Evolutionary conservation across 2,113 vertebrate genomes (phyloP).

Genomic region (Alouatta palliata): DNA sequence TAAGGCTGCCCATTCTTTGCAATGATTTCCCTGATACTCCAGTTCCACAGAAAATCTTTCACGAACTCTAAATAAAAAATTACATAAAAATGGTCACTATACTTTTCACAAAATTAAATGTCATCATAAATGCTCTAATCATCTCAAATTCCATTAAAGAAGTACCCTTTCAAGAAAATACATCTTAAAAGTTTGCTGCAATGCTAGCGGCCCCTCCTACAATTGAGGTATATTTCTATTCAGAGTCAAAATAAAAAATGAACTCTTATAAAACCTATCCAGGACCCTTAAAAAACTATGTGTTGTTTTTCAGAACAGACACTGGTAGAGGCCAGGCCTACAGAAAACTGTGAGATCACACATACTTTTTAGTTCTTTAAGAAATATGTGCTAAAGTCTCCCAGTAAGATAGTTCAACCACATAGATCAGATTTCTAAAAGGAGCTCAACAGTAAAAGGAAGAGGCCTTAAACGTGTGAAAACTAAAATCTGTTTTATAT

Average conservation of each 20-base stretch:
- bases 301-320: background rate
- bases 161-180: background rate
- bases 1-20: background rate
- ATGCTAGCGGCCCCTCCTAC: background rate
- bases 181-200: background rate
- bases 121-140: background rate
- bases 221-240: background rate
- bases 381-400: background rate
- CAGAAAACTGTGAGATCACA: background rate
- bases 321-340: background rate
- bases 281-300: background rate
- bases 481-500: background rate
- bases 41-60: constrained; percentile 27
- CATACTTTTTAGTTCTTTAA: background rate
- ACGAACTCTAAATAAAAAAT: background rate
- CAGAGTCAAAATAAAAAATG: constrained; percentile 1
- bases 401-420: background rate
- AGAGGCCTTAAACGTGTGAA: background rate
- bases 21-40: background rate
- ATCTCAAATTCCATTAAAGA: background rate
- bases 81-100: background rate
- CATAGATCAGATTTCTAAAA: background rate
- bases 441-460: background rate
- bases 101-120: constrained; percentile 15
- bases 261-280: background rate